Evolutionary conservation across 2,113 vertebrate genomes (phyloP).

Genomic region (Jacana jacana): DNA sequence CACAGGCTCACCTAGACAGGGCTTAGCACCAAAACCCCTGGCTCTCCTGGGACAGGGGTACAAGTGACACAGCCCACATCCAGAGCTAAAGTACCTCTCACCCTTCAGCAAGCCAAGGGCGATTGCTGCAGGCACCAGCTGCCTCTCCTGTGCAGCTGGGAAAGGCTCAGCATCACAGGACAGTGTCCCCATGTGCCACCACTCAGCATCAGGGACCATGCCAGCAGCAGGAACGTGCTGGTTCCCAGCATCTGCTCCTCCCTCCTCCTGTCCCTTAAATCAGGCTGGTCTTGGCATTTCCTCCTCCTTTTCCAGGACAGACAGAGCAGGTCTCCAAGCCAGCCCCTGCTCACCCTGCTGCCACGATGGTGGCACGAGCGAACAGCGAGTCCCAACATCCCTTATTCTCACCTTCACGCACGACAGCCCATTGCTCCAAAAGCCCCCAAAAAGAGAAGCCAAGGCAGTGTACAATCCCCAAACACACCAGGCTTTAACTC

Average conservation of each 20-base stretch:
- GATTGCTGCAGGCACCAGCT: neutral
- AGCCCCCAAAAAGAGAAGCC: neutral
- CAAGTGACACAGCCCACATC: neutral
- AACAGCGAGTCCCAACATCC: neutral
- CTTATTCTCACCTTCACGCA: rapidly evolving
- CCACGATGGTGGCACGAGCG: neutral
- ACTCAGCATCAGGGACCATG: neutral
- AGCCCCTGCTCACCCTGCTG: rapidly evolving
- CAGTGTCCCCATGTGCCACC: rapidly evolving
- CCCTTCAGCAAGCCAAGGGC: neutral
- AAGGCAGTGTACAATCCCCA: neutral
- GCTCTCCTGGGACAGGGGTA: neutral
- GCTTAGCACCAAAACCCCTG: neutral
- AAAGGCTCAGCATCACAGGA: neutral
- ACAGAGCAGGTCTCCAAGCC: neutral
- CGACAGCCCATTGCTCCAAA: neutral
- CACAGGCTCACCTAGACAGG: neutral
- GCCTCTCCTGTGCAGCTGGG: neutral
- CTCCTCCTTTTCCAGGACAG: neutral
- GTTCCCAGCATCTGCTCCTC: neutral
- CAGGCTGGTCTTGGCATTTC: neutral
- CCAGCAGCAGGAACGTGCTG: neutral
- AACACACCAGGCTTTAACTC: neutral
- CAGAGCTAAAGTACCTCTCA: neutral
- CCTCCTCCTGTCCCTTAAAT: neutral